Conservation (phyloP, 2,888 invertebrate species). For the Pristionchus maxplancki region DNA sequence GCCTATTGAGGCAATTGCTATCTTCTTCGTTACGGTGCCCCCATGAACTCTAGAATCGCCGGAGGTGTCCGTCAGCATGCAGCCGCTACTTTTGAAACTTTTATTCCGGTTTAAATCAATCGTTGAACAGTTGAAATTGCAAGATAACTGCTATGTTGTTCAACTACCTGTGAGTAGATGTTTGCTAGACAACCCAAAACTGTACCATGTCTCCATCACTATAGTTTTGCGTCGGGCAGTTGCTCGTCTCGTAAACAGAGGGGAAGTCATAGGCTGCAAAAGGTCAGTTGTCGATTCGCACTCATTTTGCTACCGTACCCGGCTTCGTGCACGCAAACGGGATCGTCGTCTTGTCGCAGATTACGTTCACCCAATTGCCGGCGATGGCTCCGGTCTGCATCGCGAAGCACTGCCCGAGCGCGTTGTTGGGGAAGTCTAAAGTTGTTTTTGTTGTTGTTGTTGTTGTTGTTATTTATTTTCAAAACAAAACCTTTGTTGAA, state of each 20-base stretch:
- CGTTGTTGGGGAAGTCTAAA: not conserved
- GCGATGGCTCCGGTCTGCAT: constrained; percentile 10
- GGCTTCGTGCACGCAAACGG: constrained; percentile 16
- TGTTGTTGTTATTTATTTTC: too few species aligned
- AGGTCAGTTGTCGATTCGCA: not conserved
- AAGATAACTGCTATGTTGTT: too few species aligned
- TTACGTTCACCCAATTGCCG: constrained; percentile 13
- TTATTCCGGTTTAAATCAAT: too few species aligned
- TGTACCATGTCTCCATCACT: constrained; percentile 10
- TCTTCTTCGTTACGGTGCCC: too few species aligned
- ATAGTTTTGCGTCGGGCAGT: not conserved
- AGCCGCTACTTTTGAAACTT: too few species aligned
- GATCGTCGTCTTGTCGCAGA: not conserved
- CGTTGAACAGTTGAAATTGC: too few species aligned
- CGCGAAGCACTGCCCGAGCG: constrained; percentile 24
- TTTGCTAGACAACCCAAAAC: too few species aligned
- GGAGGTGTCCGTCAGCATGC: too few species aligned
- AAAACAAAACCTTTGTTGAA: not conserved
- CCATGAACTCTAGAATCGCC: too few species aligned
- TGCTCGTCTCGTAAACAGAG: not conserved
- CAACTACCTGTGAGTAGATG: too few species aligned
- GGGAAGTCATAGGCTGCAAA: constrained; percentile 29
- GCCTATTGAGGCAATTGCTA: too few species aligned
- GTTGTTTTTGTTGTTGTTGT: not conserved
- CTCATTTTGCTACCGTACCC: not conserved